Base-by-base conservation (phyloP, 2,797 vertebrate genomes). In the Chelon labrosus region DNA sequence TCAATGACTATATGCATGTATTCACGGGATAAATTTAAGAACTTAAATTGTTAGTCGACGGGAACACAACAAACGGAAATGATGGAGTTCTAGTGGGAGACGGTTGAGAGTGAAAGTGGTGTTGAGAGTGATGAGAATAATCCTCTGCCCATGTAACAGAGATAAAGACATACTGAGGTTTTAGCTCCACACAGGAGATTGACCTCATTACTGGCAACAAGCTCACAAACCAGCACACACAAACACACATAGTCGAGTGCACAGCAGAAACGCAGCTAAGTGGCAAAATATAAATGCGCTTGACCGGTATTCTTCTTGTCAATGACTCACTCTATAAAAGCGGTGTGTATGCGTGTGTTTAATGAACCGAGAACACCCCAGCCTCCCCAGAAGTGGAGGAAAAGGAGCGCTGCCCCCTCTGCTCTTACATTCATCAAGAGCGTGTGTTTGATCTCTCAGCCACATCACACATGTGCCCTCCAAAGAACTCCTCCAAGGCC, bases 391-490 rank as follows among this genome's bases (percentile, higher is more conserved):
- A 88, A 92, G 94, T 86, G 94, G 93, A 93, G 90, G 31, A 93
- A 89, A 83, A 92, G 89, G 89, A 86, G 85, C 80, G 71, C 68
- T 71, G 61, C 88, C 93, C 92, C 91, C 87, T 90, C 82, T 83
- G 89, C 94, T 93, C 93, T 92, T 91, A 94, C 94, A 96, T 97
- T 96, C 95, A 98, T 98, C 96, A 97, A 95, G 93, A 95, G 67
- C 92, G 93, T 93, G 94, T 95, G 96, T 98, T 98, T 98, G 97
- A 98, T 98, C 97, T 97, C 92, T 96, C 94, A 96, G 96, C 96
- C 97, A 97, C 94, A 96, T 97, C 97, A 95, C 94, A 95, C 92
- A 95, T 92, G 90, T 95, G 95, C 94, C 93, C 87, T 92, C 92
- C 93, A 90, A 90, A 88, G 88, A 91, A 85, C 83, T 62, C 83